Conservation (phyloP, 2,113 vertebrate genomes). For the Ciconia maguari region DNA sequence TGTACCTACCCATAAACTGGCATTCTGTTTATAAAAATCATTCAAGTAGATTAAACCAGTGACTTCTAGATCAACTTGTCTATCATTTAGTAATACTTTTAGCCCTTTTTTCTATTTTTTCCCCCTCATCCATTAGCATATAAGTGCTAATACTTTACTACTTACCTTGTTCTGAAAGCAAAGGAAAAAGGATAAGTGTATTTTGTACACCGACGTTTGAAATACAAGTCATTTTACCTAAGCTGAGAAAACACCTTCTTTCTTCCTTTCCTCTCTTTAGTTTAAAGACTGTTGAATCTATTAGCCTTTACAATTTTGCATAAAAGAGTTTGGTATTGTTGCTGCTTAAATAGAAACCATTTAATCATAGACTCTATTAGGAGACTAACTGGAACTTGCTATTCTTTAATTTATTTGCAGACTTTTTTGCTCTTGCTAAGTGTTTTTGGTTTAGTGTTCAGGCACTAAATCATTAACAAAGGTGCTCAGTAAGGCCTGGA, state of each 20-base stretch:
- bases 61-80: neutral
- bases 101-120: neutral
- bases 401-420: constrained; percentile 23
- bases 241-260: neutral
- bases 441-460: neutral
- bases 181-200: neutral
- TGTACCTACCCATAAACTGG: neutral
- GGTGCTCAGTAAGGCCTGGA: neutral
- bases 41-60: neutral
- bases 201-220: neutral
- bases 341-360: constrained; percentile 18
- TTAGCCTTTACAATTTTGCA: neutral
- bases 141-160: neutral
- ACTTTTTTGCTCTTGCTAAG: neutral
- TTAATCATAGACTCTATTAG: neutral
- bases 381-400: neutral
- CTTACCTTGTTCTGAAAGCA: neutral
- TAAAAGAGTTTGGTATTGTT: neutral
- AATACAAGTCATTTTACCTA: neutral
- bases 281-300: constrained; percentile 1
- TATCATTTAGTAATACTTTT: neutral
- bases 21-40: neutral
- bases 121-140: neutral
- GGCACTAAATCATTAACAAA: constrained; percentile 3
- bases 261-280: neutral